These are phyloP conservation scores for Oxystoma pomonae DNA, from an alignment of 2,888 invertebrate species.

Conservation along the genomic window DNA sequence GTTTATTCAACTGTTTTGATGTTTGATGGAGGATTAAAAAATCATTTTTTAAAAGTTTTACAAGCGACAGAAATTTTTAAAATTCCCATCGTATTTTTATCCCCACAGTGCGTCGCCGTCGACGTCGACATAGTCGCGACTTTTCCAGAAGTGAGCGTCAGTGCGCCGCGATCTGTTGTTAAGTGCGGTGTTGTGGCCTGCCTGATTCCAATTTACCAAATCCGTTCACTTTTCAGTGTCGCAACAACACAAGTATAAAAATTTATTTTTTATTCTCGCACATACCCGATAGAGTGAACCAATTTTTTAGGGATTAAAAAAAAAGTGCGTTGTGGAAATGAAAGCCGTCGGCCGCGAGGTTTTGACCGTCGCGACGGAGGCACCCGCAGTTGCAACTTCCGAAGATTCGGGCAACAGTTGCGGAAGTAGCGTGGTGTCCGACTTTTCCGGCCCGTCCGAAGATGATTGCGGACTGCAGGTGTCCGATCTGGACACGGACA, in stretches of 20 bases:
- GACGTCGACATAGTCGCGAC: not conserved
- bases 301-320: not conserved
- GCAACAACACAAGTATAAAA: not conserved
- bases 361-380: constrained; percentile 3
- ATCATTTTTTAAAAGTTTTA: too few relatives aligned
- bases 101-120: not conserved
- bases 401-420: constrained; percentile 49
- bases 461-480: constrained; percentile 57
- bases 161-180: constrained; percentile 27
- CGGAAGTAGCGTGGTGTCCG: constrained; percentile 47
- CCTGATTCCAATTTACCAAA: constrained; percentile 1
- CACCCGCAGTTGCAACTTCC: not conserved
- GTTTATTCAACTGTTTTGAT: too few relatives aligned
- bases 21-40: too few relatives aligned
- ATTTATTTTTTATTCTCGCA: not conserved
- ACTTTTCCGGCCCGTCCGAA: constrained; percentile 43
- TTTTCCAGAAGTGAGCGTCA: constrained; percentile 10
- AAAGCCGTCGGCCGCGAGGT: not conserved
- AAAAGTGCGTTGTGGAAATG: not conserved
- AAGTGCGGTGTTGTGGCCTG: constrained; percentile 20
- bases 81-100: too few relatives aligned
- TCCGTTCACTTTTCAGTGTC: not conserved
- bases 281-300: too few relatives aligned
- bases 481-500: constrained; percentile 54
- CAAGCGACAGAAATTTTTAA: too few relatives aligned